These are phyloP conservation scores for Willowsia nigromaculata DNA, from an alignment of 2,888 invertebrate species.

Conservation along the genomic window DNA sequence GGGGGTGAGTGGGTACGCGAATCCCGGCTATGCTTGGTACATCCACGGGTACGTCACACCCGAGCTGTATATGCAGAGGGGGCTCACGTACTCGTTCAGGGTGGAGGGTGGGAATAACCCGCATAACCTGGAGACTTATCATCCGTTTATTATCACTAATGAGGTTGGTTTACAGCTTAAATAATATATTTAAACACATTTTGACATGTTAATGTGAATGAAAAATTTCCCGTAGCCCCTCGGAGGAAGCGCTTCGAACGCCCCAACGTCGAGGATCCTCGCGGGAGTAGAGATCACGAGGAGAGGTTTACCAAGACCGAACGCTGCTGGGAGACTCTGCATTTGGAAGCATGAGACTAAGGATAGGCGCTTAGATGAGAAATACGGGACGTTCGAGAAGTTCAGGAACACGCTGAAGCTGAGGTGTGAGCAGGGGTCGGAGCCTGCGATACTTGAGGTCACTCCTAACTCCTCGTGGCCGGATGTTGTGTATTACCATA, in stretches of 20 bases:
- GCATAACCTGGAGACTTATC: conserved; percentile 90
- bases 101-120: conserved; percentile 93
- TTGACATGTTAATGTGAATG: neutral
- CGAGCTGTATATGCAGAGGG: conserved; percentile 92
- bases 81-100: conserved; percentile 90
- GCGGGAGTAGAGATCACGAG: conserved; percentile 91
- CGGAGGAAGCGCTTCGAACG: conserved; percentile 58
- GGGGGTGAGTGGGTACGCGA: conserved; percentile 84
- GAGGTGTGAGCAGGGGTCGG: conserved; percentile 86
- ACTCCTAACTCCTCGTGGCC: conserved; percentile 95
- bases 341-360: conserved; percentile 85
- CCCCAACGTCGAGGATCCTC: conserved; percentile 82
- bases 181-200: neutral
- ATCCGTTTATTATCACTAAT: conserved; percentile 93
- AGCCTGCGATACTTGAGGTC: conserved; percentile 87
- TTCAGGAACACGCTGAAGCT: conserved; percentile 89
- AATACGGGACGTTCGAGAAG: conserved; percentile 89
- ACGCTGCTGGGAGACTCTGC: conserved; percentile 91
- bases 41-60: conserved; percentile 94
- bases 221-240: conserved; percentile 46
- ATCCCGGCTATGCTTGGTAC: conserved; percentile 92
- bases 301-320: conserved; percentile 89
- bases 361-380: conserved; percentile 89
- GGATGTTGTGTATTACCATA: conserved; percentile 94
- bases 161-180: conserved; percentile 81